Evolutionary conservation across 2,888 invertebrate genomes (phyloP), one percentile per base, ranked within the genome.

Genomic region (Bellardia bayeri): DNA sequence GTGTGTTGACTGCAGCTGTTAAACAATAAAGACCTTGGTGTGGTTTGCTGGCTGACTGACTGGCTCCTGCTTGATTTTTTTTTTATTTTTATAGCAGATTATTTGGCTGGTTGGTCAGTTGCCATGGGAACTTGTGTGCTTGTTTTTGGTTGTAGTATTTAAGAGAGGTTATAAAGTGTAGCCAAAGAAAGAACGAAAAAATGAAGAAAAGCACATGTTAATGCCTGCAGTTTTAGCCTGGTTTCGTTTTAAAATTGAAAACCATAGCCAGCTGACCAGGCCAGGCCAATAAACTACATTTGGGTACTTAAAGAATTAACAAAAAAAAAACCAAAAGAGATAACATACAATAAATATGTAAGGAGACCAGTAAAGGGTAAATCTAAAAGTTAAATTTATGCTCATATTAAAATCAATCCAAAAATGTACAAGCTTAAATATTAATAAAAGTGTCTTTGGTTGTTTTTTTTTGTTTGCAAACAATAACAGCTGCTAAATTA

Each of bases 261-360:
- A 30, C 68, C 63, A 49, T 23, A 71, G 61, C 68, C 80, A 74
- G 72, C 72, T 84, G 81, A 84, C 82, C 86, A 71, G 74, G 71
- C 71, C 83, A 81, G 87, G 82, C 87, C 84, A 87, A 84, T 74
- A 87, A 87, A 87, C 84, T 82, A 78, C 66, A 64, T 82, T 69
- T 69, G 30, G 68, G 56, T 80, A 64, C 69, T 86, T 71, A 49
- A 51, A 64, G 68, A 68, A 54, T 78, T 45, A 74, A 56, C 16
- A 13, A 49, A 40, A 23, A 61, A 72, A 45, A 49, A 66, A 68
- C 51, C 16, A 51, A 51, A 56, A 71, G n/a, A n/a, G 30, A 42
- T 54, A 71, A 69, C 16, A 56, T n/a, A 71, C 45, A 66, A 54
- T 40, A 14, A 7, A 45, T 16, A 51, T 42, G 23, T 37, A 23